Evolutionary conservation across 1,140 invertebrate species (phyloP).

Genomic region (Triops cancriformis): DNA sequence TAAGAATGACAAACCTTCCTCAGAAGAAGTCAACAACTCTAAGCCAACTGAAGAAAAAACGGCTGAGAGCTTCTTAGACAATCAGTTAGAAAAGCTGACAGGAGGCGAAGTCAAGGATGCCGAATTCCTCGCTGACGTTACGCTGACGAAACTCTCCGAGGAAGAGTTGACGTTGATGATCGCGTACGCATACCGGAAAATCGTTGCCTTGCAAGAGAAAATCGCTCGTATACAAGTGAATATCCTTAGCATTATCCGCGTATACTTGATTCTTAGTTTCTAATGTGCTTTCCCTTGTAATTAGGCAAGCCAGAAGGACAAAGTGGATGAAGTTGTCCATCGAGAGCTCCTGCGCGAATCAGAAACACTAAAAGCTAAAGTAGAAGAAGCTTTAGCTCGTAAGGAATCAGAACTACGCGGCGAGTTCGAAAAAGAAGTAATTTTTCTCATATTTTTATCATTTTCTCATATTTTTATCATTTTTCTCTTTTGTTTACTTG

Average conservation of each 20-base stretch:
- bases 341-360: neutral
- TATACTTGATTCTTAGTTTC: neutral
- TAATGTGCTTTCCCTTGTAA: neutral
- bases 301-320: slow-evolving; percentile 2
- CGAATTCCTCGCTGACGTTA: neutral
- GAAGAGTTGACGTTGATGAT: slow-evolving; percentile 44
- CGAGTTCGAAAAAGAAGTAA: neutral
- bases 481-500: neutral
- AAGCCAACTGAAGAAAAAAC: neutral
- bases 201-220: slow-evolving; percentile 32
- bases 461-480: no score
- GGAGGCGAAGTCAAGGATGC: neutral
- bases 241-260: no score
- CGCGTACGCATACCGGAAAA: slow-evolving; percentile 42
- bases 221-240: slow-evolving; percentile 32
- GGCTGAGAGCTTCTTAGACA: neutral
- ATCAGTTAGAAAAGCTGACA: neutral
- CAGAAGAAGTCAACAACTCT: no score
- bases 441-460: no score
- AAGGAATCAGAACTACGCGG: neutral
- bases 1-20: neutral
- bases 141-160: slow-evolving; percentile 37
- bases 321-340: neutral
- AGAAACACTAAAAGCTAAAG: neutral
- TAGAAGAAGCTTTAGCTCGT: neutral